Conservation (phyloP, 2,888 invertebrate genomes). For the Glaucopsyche alexis region DNA sequence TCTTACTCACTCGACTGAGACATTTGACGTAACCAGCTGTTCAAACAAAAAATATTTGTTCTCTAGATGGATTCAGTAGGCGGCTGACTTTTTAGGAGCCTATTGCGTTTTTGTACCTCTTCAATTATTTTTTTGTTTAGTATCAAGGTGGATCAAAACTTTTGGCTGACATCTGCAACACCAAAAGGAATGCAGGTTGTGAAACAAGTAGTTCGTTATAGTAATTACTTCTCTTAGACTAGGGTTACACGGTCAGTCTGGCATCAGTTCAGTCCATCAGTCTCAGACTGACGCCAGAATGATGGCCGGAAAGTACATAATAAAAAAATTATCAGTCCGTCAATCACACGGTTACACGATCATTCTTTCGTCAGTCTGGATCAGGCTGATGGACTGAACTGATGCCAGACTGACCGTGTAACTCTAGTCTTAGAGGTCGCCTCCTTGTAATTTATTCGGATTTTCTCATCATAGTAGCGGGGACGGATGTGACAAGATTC, state of each 20-base stretch:
- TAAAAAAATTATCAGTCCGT: too few relatives aligned
- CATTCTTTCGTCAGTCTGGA: too few relatives aligned
- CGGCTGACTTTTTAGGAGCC: neutral
- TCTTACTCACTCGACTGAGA: constrained; percentile 14
- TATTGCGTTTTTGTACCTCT: neutral
- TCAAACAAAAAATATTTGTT: constrained; percentile 16
- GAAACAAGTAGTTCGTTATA: neutral
- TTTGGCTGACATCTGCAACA: neutral
- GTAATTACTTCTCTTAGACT: neutral
- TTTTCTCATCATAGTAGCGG: neutral
- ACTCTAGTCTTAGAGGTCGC: neutral
- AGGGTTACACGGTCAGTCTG: too few relatives aligned
- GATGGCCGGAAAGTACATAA: too few relatives aligned
- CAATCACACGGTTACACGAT: too few relatives aligned
- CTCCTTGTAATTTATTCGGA: neutral
- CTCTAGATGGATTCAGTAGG: constrained; percentile 15
- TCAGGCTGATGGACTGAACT: too few relatives aligned
- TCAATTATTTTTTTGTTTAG: neutral
- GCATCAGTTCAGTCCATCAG: too few relatives aligned
- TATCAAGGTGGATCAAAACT: neutral
- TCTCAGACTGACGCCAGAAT: too few relatives aligned
- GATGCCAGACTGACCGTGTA: too few relatives aligned
- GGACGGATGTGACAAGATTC: constrained; percentile 16
- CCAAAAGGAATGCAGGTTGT: neutral
- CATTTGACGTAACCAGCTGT: constrained; percentile 18